Evolutionary conservation across 2,797 vertebrate species (phyloP).

Genomic region (Menidia menidia): DNA sequence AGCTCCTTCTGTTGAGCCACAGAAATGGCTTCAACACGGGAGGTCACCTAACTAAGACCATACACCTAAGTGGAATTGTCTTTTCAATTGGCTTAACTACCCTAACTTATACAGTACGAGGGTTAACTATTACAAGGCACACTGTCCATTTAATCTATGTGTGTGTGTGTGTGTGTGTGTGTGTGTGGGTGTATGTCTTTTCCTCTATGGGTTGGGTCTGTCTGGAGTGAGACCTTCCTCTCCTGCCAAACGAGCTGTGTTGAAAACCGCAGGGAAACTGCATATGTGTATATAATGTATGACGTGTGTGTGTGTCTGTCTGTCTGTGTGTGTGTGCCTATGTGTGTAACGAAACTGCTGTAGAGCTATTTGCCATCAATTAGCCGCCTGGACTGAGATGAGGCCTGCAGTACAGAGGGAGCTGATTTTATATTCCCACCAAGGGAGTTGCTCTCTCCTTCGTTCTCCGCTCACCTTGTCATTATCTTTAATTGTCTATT

Average conservation of each 20-base stretch:
- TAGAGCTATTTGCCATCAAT: slow-evolving; percentile 84
- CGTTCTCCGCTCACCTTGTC: slow-evolving; percentile 57
- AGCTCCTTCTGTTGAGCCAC: slow-evolving; percentile 44
- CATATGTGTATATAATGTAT: slow-evolving; percentile 79
- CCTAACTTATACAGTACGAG: slow-evolving; percentile 53
- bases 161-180: slow-evolving; percentile 54
- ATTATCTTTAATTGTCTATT: slow-evolving; percentile 65
- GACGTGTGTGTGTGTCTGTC: slow-evolving; percentile 58
- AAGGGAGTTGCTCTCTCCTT: slow-evolving; percentile 65
- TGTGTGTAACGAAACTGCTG: slow-evolving; percentile 74
- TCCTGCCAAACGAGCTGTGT: slow-evolving; percentile 82
- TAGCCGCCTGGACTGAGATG: slow-evolving; percentile 77
- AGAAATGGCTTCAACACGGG: slow-evolving; percentile 52
- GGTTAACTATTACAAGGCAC: slow-evolving; percentile 65
- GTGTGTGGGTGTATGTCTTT: slow-evolving; percentile 64
- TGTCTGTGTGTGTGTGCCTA: slow-evolving; percentile 24
- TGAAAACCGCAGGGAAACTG: slow-evolving; percentile 83
- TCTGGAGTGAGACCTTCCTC: slow-evolving; percentile 82
- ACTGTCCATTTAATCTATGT: slow-evolving; percentile 38
- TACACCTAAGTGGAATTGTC: slow-evolving; percentile 57
- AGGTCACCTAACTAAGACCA: slow-evolving; percentile 60
- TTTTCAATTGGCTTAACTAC: slow-evolving; percentile 66
- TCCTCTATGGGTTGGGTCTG: slow-evolving; percentile 72
- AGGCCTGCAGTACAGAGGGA: slow-evolving; percentile 69
- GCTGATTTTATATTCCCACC: slow-evolving; percentile 61